Base-by-base conservation (phyloP, 2,888 invertebrate species). In the Diarsia mendica region DNA sequence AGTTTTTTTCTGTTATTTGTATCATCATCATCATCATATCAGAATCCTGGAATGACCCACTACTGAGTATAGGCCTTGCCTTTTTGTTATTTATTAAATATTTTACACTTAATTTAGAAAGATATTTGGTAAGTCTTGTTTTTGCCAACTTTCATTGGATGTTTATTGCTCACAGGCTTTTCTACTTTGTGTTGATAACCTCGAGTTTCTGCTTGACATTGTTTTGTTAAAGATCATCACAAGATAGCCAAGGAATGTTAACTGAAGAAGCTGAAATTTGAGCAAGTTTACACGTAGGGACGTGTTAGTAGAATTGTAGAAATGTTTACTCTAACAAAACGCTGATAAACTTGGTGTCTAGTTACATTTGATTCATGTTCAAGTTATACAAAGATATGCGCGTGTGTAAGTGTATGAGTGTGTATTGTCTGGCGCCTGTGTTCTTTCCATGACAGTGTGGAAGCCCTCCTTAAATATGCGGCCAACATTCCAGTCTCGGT, bases 401-500 rank as follows among this genome's bases (percentile, higher is more conserved):
- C 28, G 1, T 28, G 28, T 51, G 58, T 70, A 39, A 5, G 60
- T 79, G 28, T 71, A n/a, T 73, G 55, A 44, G 44, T 44, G 46
- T 58, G 67, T 72, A 77, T 84, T 83, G 81, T 81, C 48, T 77
- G 70, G 60, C 67, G 73, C 39, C 33, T 79, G 61, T 60, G 70
- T 77, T 68, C 66, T 77, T 75, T 70, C 65, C 76, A 73, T 74
- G 83, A 60, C 79, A 81, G 77, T 72, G 78, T 87, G 75, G 79
- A 82, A 80, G 77, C 77, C 65, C 74, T 90, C 87, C 86, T 90
- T 89, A 90, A 90, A 91, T 90, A 92, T 89, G 91, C 87, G 87
- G 91, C 89, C 90, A 87, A 91, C 95, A 95, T 95, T 95, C 95
- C 94, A 90, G 84, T 80, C 88, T 80, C 88, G 86, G 92, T 89